phyloP scores from a whole-genome alignment of 2,888 invertebrate genomes.

The Actias luna region DNA sequence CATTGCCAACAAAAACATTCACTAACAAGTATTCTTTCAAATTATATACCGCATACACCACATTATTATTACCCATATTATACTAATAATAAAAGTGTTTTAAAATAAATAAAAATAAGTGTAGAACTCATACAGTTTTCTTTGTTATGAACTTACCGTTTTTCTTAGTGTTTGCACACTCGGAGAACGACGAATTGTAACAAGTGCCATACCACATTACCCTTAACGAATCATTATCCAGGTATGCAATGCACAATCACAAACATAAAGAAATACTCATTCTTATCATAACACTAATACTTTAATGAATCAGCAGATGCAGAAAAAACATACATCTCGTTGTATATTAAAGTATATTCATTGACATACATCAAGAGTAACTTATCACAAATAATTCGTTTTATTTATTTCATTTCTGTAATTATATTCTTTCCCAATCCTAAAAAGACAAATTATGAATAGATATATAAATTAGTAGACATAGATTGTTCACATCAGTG shows the following conservation, averaged over 20 bases:
- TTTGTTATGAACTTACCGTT: constrained; percentile 62
- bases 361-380: constrained; percentile 31
- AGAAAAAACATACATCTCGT: constrained; percentile 40
- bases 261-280: constrained; percentile 65
- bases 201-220: constrained; percentile 79
- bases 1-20: neutral
- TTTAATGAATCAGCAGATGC: constrained; percentile 55
- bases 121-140: constrained; percentile 2
- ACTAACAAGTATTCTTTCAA: neutral
- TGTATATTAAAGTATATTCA: constrained; percentile 35
- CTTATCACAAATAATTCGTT: constrained; percentile 35
- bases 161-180: constrained; percentile 78
- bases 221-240: constrained; percentile 70
- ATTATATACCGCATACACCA: neutral
- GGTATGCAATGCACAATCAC: constrained; percentile 67
- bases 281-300: constrained; percentile 65
- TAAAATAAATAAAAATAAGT: constrained; percentile 1
- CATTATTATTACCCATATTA: neutral
- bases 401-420: constrained; percentile 33
- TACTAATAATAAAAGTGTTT: neutral
- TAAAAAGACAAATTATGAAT: constrained; percentile 28
- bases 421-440: constrained; percentile 31
- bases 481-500: neutral
- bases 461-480: constrained; percentile 10
- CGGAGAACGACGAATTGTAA: constrained; percentile 78